Evolutionary conservation across 1,140 invertebrate genomes (phyloP).

Genomic region (Drosophila equinoxialis): DNA sequence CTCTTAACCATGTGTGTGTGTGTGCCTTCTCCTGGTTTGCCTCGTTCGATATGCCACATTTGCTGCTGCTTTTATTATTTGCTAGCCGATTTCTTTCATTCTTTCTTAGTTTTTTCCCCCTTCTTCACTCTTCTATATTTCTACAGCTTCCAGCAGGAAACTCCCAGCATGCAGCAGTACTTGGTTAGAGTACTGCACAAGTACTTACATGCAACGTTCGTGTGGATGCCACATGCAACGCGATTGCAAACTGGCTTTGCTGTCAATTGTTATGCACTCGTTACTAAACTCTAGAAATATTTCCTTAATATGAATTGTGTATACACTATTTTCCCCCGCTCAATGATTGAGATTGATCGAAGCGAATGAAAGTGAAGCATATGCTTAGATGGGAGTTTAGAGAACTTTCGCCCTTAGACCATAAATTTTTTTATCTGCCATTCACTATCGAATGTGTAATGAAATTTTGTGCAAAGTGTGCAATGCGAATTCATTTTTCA

Average conservation of each 20-base stretch:
- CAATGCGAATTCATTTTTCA: neutral
- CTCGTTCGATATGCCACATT: conserved; percentile 66
- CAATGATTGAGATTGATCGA: neutral
- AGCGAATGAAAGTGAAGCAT: conserved; percentile 1
- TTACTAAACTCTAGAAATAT: conserved; percentile 26
- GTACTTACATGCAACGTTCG: conserved; percentile 34
- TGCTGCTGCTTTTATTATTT: conserved; percentile 58
- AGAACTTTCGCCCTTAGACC: neutral
- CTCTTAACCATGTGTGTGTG: conserved; percentile 17
- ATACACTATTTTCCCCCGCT: neutral
- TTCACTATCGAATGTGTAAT: neutral
- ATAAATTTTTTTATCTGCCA: neutral
- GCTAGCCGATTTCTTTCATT: conserved; percentile 49
- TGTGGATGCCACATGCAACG: conserved; percentile 39
- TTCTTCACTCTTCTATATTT: neutral
- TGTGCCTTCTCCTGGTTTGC: conserved; percentile 14
- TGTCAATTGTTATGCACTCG: conserved; percentile 54
- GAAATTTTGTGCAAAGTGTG: neutral
- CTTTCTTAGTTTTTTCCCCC: neutral
- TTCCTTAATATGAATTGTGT: conserved; percentile 10
- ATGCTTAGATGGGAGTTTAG: neutral
- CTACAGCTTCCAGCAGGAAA: neutral
- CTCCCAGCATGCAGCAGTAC: conserved; percentile 2
- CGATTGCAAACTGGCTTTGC: conserved; percentile 34
- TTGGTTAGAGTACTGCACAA: neutral